Evolutionary conservation across 2,797 vertebrate species (phyloP).

Genomic region (Pseudotriccus pelzelni): DNA sequence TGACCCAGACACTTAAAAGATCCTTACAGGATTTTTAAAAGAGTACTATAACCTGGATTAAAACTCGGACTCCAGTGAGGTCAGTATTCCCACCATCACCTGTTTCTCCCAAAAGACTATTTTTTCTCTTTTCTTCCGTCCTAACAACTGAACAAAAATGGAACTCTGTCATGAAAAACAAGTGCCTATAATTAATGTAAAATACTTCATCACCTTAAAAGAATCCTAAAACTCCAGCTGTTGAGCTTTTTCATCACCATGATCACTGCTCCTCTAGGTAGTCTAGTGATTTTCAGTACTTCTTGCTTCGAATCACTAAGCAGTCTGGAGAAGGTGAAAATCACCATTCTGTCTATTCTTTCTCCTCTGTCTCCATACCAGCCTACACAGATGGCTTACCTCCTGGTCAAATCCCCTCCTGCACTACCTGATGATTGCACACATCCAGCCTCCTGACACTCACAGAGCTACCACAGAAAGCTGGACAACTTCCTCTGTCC

Average conservation of each 20-base stretch:
- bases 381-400: background rate
- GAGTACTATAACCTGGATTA: background rate
- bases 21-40: background rate
- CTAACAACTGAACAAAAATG: background rate
- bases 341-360: background rate
- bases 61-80: background rate
- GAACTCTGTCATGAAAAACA: background rate
- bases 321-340: background rate
- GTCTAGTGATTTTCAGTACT: background rate
- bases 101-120: background rate
- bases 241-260: background rate
- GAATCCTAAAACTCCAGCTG: background rate
- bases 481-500: background rate
- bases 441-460: rapidly evolving
- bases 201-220: background rate
- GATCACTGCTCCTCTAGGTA: background rate
- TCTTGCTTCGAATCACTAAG: background rate
- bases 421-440: rapidly evolving
- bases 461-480: background rate
- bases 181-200: background rate
- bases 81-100: background rate
- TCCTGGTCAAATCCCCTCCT: background rate
- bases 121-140: background rate
- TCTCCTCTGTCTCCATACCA: background rate
- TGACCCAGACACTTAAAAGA: background rate